Percentiles rank a stretch among this genome's conserved stretches.
Evolutionary conservation across 2,797 vertebrate genomes (phyloP).

Genomic region (Gallinago nigripennis): DNA sequence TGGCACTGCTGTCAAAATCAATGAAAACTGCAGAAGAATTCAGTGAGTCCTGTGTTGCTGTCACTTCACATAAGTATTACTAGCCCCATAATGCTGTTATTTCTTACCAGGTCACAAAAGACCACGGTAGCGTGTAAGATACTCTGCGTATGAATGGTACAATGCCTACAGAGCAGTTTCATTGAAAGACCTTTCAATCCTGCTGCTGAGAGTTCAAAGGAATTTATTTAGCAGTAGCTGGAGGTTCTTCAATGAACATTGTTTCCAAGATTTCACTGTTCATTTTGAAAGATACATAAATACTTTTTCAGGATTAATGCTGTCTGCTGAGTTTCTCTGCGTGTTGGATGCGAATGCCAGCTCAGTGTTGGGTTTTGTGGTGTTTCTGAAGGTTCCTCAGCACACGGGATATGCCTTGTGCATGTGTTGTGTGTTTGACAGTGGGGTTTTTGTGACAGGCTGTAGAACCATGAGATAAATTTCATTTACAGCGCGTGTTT

Average conservation of each 20-base stretch:
- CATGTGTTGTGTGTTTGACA: neutral
- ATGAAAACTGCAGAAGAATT: slow-evolving; percentile 25
- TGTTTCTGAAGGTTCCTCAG: neutral
- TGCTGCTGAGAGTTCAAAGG: neutral
- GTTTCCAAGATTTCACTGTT: neutral
- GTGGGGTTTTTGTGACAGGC: neutral
- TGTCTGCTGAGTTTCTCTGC: neutral
- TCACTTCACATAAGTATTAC: slow-evolving; percentile 47
- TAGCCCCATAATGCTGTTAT: slow-evolving; percentile 25
- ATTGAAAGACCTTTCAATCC: neutral
- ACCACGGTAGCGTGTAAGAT: neutral
- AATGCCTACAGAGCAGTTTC: neutral
- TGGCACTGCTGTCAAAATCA: slow-evolving; percentile 53
- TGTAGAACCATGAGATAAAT: neutral
- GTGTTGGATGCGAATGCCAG: neutral
- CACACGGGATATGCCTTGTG: neutral
- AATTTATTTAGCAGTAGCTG: neutral
- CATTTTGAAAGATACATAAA: neutral
- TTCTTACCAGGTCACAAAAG: slow-evolving; percentile 19
- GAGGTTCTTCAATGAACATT: neutral
- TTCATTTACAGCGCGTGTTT: neutral
- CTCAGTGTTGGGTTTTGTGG: neutral
- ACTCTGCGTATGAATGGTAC: neutral
- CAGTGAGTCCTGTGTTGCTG: neutral
- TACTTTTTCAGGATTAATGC: neutral